Base-by-base conservation (phyloP, 2,888 invertebrate species). In the Trichogramma dendrolimi region DNA sequence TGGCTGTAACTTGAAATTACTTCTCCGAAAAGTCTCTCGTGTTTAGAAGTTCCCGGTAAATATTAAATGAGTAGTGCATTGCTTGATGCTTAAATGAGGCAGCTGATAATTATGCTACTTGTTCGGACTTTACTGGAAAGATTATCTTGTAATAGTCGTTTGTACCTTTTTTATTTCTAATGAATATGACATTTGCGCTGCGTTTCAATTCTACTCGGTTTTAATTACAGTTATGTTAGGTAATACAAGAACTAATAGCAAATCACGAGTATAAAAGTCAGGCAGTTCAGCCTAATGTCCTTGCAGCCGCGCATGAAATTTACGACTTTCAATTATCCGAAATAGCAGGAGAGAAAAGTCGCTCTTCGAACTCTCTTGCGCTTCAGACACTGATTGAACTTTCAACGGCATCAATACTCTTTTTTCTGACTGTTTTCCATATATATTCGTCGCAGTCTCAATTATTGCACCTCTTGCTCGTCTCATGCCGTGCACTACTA, bases 301-400 rank as follows among this genome's bases (percentile, higher is more conserved):
- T 61, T 57, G 62, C 59, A 55, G 46, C 46, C 39, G 27, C 55
- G 4, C 44, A 11, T 11, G 44, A 62, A 67, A 67, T 70, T 67
- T 65, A 63, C 60, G 65, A 57, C 46, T 55, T 64, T 58, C 66
- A 62, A 67, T 67, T 65, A 68, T 61, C 61, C 62, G 62, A 54
- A 57, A 58, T 51, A 55, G 58, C 62, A n/a, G 56, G 51, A 39
- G 48, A 7, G 48, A 27, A 27, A 27, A 27, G 27, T 27, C n/a
- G 27, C 11, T 46, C 8, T 49, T 14, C 6, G n/a, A n/a, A 11
- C 48, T 48, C 48, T 48, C 48, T 48, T 6, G n/a, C 48, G n/a
- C 5, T 48, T 14, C 48, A 8, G 11, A n/a, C 48, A n/a, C 40
- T 61, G 61, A 61, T 61, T 53, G 61, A 61, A 61, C 61, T 61